Evolutionary conservation across 2,888 invertebrate genomes (phyloP).

Genomic region (Nomada ruficornis): DNA sequence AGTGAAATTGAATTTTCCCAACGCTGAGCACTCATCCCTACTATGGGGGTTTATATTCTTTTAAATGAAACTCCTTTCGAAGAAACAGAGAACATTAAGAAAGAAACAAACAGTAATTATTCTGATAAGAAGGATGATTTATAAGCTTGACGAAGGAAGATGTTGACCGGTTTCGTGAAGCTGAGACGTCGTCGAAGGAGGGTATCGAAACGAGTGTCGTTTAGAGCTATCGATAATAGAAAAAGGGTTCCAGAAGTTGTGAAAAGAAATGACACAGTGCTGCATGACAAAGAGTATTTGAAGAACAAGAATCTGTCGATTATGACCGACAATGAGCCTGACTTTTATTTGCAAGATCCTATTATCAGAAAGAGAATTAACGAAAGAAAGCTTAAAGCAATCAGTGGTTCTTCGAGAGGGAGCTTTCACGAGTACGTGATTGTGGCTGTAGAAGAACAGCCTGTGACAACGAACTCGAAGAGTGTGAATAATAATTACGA

Average conservation of each 20-base stretch:
- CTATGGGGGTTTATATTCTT: not conserved
- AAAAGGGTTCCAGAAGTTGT: not conserved
- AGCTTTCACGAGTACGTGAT: slow-evolving; percentile 39
- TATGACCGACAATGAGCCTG: slow-evolving; percentile 58
- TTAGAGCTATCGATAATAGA: not conserved
- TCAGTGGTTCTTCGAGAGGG: slow-evolving; percentile 15
- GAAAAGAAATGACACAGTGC: not conserved
- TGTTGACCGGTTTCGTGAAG: slow-evolving; percentile 38
- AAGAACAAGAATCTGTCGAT: slow-evolving; percentile 66
- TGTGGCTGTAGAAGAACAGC: slow-evolving; percentile 34
- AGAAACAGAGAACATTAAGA: not conserved
- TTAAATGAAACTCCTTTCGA: no score
- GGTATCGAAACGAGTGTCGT: not conserved
- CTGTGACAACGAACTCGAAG: slow-evolving; percentile 26
- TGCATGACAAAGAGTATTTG: slow-evolving; percentile 20
- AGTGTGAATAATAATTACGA: slow-evolving; percentile 42
- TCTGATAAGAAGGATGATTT: not conserved
- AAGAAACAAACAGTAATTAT: not conserved
- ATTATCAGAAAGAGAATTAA: not conserved
- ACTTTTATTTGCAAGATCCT: not conserved
- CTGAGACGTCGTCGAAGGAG: slow-evolving; percentile 26
- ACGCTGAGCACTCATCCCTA: not conserved
- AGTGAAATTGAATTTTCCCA: not conserved
- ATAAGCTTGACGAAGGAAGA: not conserved
- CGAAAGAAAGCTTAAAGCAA: not conserved